These are phyloP conservation scores for Drosophila borealis DNA, from an alignment of 2,888 invertebrate genomes.

Conservation along the genomic window DNA sequence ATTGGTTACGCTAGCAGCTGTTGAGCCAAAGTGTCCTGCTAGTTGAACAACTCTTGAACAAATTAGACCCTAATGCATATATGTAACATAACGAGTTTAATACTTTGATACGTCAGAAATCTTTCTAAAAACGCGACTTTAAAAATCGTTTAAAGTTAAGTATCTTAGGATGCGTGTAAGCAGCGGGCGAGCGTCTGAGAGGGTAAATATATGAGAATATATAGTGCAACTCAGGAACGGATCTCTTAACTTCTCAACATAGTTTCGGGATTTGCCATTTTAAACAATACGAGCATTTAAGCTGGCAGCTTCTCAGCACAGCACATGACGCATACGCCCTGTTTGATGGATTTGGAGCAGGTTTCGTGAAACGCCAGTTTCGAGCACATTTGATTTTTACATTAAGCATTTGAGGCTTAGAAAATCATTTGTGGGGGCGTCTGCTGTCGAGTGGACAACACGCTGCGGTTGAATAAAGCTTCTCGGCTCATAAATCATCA, in stretches of 20 bases:
- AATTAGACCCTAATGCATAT: too few relatives aligned
- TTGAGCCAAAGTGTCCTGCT: too few relatives aligned
- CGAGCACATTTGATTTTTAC: constrained; percentile 15
- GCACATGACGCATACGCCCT: constrained; percentile 13
- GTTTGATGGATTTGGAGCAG: constrained; percentile 37
- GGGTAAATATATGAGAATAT: too few relatives aligned
- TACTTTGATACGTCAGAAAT: background rate
- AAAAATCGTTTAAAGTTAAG: background rate
- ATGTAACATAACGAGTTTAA: too few relatives aligned
- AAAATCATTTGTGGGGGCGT: too few relatives aligned
- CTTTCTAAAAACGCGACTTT: background rate
- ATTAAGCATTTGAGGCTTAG: background rate
- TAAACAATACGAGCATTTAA: background rate
- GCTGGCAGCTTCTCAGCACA: background rate
- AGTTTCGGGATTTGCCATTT: background rate
- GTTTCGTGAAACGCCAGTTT: constrained; percentile 1
- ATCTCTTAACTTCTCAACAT: background rate
- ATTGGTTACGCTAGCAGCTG: too few relatives aligned
- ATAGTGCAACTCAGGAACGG: background rate
- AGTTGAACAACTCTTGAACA: too few relatives aligned
- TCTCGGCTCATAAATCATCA: constrained; percentile 38
- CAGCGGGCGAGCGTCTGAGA: background rate
- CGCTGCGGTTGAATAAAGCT: constrained; percentile 1
- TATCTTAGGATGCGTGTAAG: background rate
- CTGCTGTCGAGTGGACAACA: background rate